These are phyloP conservation scores for Pangasius sanitwongsei DNA, from an alignment of 2,797 vertebrate genomes.

Conservation along the genomic window DNA sequence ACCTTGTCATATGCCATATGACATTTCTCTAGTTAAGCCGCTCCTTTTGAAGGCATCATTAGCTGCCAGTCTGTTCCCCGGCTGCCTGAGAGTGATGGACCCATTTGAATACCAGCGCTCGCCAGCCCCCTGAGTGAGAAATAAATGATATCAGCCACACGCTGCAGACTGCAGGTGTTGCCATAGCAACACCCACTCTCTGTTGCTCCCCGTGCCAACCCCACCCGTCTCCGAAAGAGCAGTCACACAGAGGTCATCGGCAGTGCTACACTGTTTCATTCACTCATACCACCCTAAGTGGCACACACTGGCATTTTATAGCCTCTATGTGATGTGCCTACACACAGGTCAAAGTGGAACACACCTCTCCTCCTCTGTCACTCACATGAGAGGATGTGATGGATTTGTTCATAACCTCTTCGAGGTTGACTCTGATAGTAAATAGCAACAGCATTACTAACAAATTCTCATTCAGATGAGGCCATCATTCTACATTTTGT, in stretches of 20 bases:
- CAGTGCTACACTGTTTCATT: slow-evolving; percentile 68
- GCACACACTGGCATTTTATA: background rate
- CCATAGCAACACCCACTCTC: slow-evolving; percentile 82
- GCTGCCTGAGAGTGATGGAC: slow-evolving; percentile 74
- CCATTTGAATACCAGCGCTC: slow-evolving; percentile 78
- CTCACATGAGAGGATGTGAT: slow-evolving; percentile 7
- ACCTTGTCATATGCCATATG: slow-evolving; percentile 52
- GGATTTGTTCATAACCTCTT: slow-evolving; percentile 37
- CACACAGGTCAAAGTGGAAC: slow-evolving; percentile 34
- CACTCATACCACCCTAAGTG: slow-evolving; percentile 29
- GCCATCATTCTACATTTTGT: slow-evolving; percentile 26
- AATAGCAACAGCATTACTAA: slow-evolving; percentile 16
- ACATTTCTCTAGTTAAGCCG: slow-evolving; percentile 64
- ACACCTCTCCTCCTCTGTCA: slow-evolving; percentile 37
- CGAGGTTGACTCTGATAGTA: background rate
- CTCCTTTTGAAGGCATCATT: slow-evolving; percentile 66
- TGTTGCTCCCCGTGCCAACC: slow-evolving; percentile 59
- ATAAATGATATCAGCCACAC: slow-evolving; percentile 90
- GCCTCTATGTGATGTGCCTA: slow-evolving; percentile 15
- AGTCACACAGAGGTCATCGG: slow-evolving; percentile 91
- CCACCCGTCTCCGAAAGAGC: slow-evolving; percentile 78
- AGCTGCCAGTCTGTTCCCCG: slow-evolving; percentile 74
- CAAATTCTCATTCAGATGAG: slow-evolving; percentile 19
- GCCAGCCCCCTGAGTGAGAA: slow-evolving; percentile 82
- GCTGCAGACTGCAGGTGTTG: slow-evolving; percentile 90